phyloP scores from a whole-genome alignment of 23 tunicate species.

The Ascidia mentula region DNA sequence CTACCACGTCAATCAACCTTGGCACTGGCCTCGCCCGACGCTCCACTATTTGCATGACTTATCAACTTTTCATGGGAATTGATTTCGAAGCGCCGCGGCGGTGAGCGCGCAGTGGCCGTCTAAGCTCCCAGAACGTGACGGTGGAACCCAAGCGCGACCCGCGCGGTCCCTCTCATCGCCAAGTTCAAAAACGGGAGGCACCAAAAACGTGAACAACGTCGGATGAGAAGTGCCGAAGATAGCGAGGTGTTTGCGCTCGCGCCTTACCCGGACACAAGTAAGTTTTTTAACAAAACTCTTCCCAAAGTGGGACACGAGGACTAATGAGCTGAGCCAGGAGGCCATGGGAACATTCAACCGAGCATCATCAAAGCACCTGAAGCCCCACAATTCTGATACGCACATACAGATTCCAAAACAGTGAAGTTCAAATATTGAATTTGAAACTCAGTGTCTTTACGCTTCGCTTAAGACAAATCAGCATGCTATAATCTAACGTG shows the following conservation, averaged over 20 bases:
- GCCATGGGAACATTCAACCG: too few relatives aligned
- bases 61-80: constrained; percentile 25
- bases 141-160: neutral
- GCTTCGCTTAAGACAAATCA: neutral
- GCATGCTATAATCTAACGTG: neutral
- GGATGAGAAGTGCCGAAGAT: too few relatives aligned
- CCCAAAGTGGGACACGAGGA: too few relatives aligned
- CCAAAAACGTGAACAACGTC: too few relatives aligned
- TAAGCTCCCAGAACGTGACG: neutral
- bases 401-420: too few relatives aligned
- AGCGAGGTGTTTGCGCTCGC: too few relatives aligned
- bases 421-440: constrained; percentile 3
- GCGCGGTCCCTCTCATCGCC: neutral
- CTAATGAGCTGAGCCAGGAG: too few relatives aligned
- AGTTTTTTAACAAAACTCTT: too few relatives aligned
- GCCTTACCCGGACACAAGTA: too few relatives aligned
- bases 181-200: neutral
- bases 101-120: neutral
- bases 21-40: constrained; percentile 8
- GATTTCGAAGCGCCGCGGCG: constrained; percentile 23
- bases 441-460: neutral
- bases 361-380: too few relatives aligned
- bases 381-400: too few relatives aligned
- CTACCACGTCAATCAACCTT: neutral
- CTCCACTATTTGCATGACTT: constrained; percentile 8